Percentiles rank a stretch among this genome's conserved stretches.
phyloP scores from a whole-genome alignment of 1,140 invertebrate genomes.

The Drosophila insularis region DNA sequence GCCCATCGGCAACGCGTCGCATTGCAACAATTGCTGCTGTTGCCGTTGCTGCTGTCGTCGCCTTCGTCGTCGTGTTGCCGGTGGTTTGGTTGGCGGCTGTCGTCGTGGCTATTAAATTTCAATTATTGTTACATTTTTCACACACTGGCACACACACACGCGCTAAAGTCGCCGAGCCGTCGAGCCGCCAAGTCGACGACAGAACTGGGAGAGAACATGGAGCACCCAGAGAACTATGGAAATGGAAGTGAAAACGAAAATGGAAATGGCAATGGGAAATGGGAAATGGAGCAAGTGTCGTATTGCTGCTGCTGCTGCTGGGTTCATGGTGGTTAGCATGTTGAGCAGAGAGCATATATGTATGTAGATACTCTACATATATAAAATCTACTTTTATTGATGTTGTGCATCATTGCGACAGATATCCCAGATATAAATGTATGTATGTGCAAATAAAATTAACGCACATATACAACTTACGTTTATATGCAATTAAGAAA shows the following conservation, averaged over 20 bases:
- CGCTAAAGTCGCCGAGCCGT: constrained; percentile 19
- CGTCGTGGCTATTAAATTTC: constrained; percentile 76
- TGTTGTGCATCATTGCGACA: constrained; percentile 14
- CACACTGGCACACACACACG: constrained; percentile 47
- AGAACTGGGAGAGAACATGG: constrained; percentile 1
- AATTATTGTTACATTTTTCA: constrained; percentile 80
- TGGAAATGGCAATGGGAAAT: constrained; percentile 55
- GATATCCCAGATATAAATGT: too few relatives aligned
- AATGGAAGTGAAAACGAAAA: constrained; percentile 50
- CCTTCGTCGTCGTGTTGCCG: constrained; percentile 31
- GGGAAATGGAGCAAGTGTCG: constrained; percentile 52
- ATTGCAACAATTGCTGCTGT: constrained; percentile 5
- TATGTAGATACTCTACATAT: background rate
- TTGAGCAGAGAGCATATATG: background rate
- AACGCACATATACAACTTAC: background rate
- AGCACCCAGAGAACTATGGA: constrained; percentile 29
- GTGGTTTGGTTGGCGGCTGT: constrained; percentile 61
- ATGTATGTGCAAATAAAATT: too few relatives aligned
- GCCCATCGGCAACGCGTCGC: constrained; percentile 29
- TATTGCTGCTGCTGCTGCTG: constrained; percentile 8
- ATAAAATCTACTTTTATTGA: constrained; percentile 44
- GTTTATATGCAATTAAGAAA: background rate
- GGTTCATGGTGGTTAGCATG: constrained; percentile 12
- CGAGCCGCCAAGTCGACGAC: constrained; percentile 25
- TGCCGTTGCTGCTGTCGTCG: constrained; percentile 1